Conservation (phyloP, 2,888 invertebrate species). For the Lutraria lutraria region DNA sequence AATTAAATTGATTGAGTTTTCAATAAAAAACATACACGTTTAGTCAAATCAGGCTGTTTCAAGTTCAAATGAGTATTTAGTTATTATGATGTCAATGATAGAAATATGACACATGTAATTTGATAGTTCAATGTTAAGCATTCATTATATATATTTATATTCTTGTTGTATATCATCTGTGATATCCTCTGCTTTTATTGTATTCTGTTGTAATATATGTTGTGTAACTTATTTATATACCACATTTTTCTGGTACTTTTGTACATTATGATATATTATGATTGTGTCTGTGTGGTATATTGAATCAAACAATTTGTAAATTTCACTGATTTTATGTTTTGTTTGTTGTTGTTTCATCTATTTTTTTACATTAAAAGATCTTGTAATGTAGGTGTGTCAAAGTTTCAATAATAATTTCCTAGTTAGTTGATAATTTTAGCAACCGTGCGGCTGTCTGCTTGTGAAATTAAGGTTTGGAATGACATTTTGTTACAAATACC, state of each 20-base stretch:
- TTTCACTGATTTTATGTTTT: background rate
- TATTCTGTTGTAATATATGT: background rate
- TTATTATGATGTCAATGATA: background rate
- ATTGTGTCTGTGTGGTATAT: background rate
- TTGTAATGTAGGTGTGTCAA: too few relatives aligned
- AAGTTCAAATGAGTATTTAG: background rate
- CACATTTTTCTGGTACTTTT: background rate
- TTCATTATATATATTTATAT: too few relatives aligned
- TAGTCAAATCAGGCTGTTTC: background rate
- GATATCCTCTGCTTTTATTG: background rate
- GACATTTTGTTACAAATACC: too few relatives aligned
- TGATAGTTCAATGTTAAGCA: background rate
- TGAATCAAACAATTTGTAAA: background rate
- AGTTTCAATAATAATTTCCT: too few relatives aligned
- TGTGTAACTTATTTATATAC: background rate
- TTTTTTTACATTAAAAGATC: too few relatives aligned
- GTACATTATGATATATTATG: background rate
- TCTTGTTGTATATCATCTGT: background rate
- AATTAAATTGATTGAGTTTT: too few relatives aligned
- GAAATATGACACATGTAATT: too few relatives aligned
- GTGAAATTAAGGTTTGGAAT: too few relatives aligned
- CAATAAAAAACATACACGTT: background rate
- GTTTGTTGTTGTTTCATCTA: background rate
- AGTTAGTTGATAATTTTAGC: too few relatives aligned
- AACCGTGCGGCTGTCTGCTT: too few relatives aligned